Base-by-base conservation (phyloP, 2,888 invertebrate species). In the Pterobdella sp. region DNA sequence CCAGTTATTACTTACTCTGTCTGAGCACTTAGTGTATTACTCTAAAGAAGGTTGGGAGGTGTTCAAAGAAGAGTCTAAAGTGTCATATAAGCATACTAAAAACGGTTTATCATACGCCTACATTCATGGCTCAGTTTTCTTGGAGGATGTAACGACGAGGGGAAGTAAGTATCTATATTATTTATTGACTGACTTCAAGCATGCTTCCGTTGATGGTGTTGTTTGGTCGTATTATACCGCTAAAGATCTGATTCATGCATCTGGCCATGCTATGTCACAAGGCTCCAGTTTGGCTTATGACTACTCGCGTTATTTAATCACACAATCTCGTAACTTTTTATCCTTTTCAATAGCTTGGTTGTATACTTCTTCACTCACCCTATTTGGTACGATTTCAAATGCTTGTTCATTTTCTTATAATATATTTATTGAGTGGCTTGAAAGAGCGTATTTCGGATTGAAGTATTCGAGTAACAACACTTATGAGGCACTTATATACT, bases 131-230 rank as follows among this genome's bases (percentile, higher is more conserved):
- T 56, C 56, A 4, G 36, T 60, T 18, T 29, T 52, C 26, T 31
- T 71, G 26, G 34, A 34, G 63, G 71, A 71, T 3, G 29, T 35
- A 10, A 52, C 56, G 34, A 26, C 22, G 18, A 56, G 36, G 36
- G 35, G 34, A 26, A 10, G 1, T 14, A 52, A 60, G 35, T 71
- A 63, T 29, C 52, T 71, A 4, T n/a, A 56, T 37, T 71, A 71
- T 37, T 35, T 71, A 22, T 22, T 56, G n/a, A 71, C 71, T 26
- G 71, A 71, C 63, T 71, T 71, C 63, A 60, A 56, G 37, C 71
- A 71, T 29, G 71, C 71, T 35, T 71, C 71, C 2, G 34, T 63
- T 1, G 71, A 71, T 1, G 63, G 56, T n/a, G 34, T 52, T 26
- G 22, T 29, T 10, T 35, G 35, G 71, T 60, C 31, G 34, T 26